Percentiles rank a stretch among this genome's conserved stretches.
Conservation (phyloP, 2,113 vertebrate genomes). For the Leuciscus idus region DNA sequence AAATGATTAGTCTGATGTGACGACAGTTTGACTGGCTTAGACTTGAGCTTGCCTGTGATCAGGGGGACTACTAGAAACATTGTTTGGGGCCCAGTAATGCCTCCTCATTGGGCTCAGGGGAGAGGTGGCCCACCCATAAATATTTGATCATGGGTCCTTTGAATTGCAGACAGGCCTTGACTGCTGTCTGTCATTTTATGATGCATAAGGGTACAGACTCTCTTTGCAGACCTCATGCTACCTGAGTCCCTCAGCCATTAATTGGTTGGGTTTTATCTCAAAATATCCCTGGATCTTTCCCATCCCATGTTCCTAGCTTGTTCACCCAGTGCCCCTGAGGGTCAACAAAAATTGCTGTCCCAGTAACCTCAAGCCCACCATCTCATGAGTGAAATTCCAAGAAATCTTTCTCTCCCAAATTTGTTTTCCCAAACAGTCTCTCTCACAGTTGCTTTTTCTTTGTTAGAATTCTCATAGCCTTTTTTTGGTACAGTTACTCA, state of each 20-base stretch:
- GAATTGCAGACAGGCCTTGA: neutral
- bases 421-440: neutral
- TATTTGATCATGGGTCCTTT: neutral
- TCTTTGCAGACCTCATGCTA: neutral
- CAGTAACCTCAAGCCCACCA: neutral
- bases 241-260: neutral
- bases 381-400: neutral
- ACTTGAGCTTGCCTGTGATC: conserved; percentile 9
- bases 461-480: conserved; percentile 5
- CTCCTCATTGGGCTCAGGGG: neutral
- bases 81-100: neutral
- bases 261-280: neutral
- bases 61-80: neutral
- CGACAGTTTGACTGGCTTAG: conserved; percentile 1
- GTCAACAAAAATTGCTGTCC: neutral
- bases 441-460: conserved; percentile 29
- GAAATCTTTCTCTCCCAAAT: conserved; percentile 3
- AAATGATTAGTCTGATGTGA: conserved; percentile 46
- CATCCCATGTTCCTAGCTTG: neutral
- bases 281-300: neutral
- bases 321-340: neutral
- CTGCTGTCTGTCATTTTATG: conserved; percentile 5
- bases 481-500: conserved; percentile 10
- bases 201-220: neutral
- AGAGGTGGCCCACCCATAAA: neutral